Conservation (phyloP, 2,113 vertebrate species). For the Scolopax mira region DNA sequence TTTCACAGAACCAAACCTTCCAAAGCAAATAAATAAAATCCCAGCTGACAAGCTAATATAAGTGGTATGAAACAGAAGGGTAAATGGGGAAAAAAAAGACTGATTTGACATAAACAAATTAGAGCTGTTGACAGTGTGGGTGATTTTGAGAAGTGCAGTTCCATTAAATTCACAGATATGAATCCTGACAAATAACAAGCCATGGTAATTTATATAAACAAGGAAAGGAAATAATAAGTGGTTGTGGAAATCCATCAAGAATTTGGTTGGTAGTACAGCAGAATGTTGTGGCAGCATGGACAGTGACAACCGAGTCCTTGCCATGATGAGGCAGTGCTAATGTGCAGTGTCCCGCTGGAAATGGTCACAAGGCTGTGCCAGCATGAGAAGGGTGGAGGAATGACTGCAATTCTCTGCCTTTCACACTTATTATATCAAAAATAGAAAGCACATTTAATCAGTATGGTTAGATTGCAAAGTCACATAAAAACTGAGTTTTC, state of each 20-base stretch:
- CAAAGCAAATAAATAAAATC: slow-evolving; percentile 54
- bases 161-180: slow-evolving; percentile 67
- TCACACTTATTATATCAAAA: background rate
- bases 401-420: background rate
- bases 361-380: background rate
- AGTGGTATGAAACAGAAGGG: slow-evolving; percentile 65
- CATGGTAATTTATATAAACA: slow-evolving; percentile 64
- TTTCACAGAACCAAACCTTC: slow-evolving; percentile 40
- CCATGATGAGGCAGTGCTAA: background rate
- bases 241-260: slow-evolving; percentile 22
- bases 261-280: background rate
- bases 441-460: background rate
- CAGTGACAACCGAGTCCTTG: background rate
- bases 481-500: background rate
- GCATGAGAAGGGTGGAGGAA: background rate
- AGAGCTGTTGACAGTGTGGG: slow-evolving; percentile 69
- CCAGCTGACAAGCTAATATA: slow-evolving; percentile 59
- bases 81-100: background rate
- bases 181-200: slow-evolving; percentile 62
- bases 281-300: background rate
- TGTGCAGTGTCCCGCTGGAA: background rate
- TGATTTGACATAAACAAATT: slow-evolving; percentile 67
- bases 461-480: background rate
- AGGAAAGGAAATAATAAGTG: slow-evolving; percentile 18
- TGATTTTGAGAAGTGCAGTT: slow-evolving; percentile 64